Percentiles rank a stretch among this genome's conserved stretches.
phyloP scores from a whole-genome alignment of 2,113 vertebrate genomes.

The Xyrauchen texanus region DNA sequence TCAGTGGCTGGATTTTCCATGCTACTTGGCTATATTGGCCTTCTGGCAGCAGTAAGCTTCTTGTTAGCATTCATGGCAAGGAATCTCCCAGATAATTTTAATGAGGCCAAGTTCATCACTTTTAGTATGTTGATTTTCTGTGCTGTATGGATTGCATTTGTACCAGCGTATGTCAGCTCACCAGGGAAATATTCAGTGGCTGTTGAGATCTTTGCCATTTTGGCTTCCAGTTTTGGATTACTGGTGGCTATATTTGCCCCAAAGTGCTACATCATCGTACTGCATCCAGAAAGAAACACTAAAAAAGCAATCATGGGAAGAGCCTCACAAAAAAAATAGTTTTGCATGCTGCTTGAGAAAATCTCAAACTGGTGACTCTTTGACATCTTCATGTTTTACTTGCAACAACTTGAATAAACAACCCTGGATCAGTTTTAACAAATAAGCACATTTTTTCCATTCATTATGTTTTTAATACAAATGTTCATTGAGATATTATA shows the following conservation, averaged over 20 bases:
- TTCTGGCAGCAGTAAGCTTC: constrained; percentile 61
- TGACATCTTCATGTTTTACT: neutral
- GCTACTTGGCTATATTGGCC: constrained; percentile 60
- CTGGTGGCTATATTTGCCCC: constrained; percentile 60
- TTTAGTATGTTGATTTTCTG: constrained; percentile 69
- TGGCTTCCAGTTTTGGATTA: constrained; percentile 64
- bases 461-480: too few species aligned
- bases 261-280: constrained; percentile 62
- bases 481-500: too few species aligned
- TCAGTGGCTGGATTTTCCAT: constrained; percentile 52
- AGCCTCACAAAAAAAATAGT: constrained; percentile 38
- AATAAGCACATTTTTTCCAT: neutral
- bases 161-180: constrained; percentile 62
- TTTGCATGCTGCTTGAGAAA: neutral
- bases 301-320: constrained; percentile 57
- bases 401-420: neutral
- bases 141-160: constrained; percentile 61
- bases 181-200: constrained; percentile 63
- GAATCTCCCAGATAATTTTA: constrained; percentile 66
- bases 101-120: constrained; percentile 69
- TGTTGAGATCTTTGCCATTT: constrained; percentile 61
- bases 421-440: neutral
- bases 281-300: constrained; percentile 61
- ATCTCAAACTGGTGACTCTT: neutral
- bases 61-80: constrained; percentile 63